A percentile compares a stretch with the other conserved stretches of the same genome.
Conservation (phyloP, 2,888 invertebrate genomes). For the Pristionchus mayeri region DNA sequence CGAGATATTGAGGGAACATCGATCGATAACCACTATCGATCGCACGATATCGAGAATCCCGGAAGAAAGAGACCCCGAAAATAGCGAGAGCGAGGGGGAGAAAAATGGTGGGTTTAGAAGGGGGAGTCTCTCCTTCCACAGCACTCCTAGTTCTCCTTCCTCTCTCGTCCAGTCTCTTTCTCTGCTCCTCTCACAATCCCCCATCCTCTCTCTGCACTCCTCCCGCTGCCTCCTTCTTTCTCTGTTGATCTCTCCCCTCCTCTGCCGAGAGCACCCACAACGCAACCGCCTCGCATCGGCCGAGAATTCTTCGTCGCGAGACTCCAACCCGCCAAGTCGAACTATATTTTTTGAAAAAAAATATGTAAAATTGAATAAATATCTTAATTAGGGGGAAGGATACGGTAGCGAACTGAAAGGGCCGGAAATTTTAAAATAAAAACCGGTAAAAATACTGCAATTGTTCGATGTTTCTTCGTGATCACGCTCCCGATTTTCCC, state of each 20-base stretch:
- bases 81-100: slow-evolving; percentile 25
- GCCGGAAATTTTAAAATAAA: background rate
- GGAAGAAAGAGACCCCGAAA: slow-evolving; percentile 40
- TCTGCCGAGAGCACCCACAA: slow-evolving; percentile 21
- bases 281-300: slow-evolving; percentile 20
- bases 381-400: background rate
- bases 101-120: slow-evolving; percentile 36
- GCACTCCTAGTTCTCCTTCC: background rate
- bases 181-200: background rate
- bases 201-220: slow-evolving; percentile 9
- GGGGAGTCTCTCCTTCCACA: background rate
- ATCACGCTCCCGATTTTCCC: no score
- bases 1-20: no score
- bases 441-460: background rate
- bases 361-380: background rate
- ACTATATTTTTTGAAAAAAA: background rate
- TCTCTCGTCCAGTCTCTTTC: slow-evolving; percentile 20
- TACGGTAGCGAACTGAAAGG: no score
- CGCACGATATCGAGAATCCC: slow-evolving; percentile 37
- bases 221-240: slow-evolving; percentile 17
- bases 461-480: no score
- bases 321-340: slow-evolving; percentile 13
- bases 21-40: background rate
- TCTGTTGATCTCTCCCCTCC: slow-evolving; percentile 44
- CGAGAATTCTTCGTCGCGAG: background rate